Base-by-base conservation (phyloP, 2,113 vertebrate genomes). In the Jacana jacana region DNA sequence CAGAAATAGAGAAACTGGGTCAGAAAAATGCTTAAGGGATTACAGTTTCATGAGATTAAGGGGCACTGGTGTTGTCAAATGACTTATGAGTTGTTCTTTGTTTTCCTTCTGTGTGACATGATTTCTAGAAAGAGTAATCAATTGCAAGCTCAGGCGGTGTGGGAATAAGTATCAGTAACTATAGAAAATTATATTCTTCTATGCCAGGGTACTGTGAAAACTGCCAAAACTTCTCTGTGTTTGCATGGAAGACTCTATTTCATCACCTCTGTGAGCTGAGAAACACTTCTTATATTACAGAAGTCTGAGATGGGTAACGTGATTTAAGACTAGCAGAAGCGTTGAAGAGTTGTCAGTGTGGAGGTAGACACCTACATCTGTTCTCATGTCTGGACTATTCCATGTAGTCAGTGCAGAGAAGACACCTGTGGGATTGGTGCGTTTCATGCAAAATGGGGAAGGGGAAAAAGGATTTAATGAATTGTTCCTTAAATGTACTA, bases 1-100 rank as follows among this genome's bases (percentile, higher is more conserved):
- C n/a, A 76, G 55, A 86, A 94, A 83, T 11, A 55, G 54, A 75
- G 93, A 96, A 93, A 78, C 42, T 77, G 46, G 57, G 85, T 95
- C 82, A 89, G 49, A 88, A 79, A 92, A 85, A 80, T 61, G 64
- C 79, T 88, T 70, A 80, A 86, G 64, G 63, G 71, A 63, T 96
- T 91, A 80, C 42, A 0, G 0, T 82, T 88, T 61, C 52, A 54
- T 82, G 81, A 66, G 54, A 54, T 58, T 48, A 65, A 33, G 40
- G 91, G 54, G 48, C 40, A 87, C 6, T 31, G 19, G 11, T 39
- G 4, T 52, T 88, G 49, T 91, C 75, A 57, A 80, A 42, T 6
- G 6, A 27, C 63, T 87, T 87, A 60, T 40, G 42, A 39, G 30
- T 65, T 89, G 3, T 73, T 85, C 7, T 52, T 86, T 76, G 19